A percentile compares a stretch with the other conserved stretches of the same genome.
Conservation (phyloP, 2,113 vertebrate genomes). For the Odobenus rosmarus region DNA sequence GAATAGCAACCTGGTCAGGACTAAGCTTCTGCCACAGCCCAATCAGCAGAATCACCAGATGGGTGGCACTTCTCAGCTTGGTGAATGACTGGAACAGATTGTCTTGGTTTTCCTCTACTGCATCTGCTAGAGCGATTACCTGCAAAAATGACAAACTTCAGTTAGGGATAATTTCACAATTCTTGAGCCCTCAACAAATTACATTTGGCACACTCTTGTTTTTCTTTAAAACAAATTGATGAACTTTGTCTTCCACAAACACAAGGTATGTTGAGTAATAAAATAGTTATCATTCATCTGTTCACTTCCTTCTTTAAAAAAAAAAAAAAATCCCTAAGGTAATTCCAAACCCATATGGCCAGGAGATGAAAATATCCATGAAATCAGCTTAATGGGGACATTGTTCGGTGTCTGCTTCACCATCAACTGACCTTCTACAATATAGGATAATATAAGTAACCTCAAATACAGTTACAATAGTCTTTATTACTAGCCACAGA, state of each 20-base stretch:
- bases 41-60: constrained; percentile 92
- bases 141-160: constrained; percentile 82
- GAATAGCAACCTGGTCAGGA: constrained; percentile 89
- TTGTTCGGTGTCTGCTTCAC: neutral
- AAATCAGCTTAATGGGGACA: neutral
- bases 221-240: constrained; percentile 76
- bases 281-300: constrained; percentile 73
- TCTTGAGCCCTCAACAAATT: constrained; percentile 53
- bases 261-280: constrained; percentile 70
- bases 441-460: neutral
- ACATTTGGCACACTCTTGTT: constrained; percentile 72
- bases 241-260: constrained; percentile 80
- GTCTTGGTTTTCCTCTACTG: constrained; percentile 91
- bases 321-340: constrained; percentile 42
- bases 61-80: constrained; percentile 92
- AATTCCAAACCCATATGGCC: constrained; percentile 74
- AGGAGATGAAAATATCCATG: constrained; percentile 55
- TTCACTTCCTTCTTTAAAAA: constrained; percentile 61
- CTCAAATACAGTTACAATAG: neutral
- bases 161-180: constrained; percentile 79
- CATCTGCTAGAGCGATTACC: constrained; percentile 95
- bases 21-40: constrained; percentile 94
- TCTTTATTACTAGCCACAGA: neutral
- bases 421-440: neutral
- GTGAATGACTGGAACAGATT: constrained; percentile 90